phyloP scores from a whole-genome alignment of 2,888 invertebrate species.

The Calliopum simillimum region DNA sequence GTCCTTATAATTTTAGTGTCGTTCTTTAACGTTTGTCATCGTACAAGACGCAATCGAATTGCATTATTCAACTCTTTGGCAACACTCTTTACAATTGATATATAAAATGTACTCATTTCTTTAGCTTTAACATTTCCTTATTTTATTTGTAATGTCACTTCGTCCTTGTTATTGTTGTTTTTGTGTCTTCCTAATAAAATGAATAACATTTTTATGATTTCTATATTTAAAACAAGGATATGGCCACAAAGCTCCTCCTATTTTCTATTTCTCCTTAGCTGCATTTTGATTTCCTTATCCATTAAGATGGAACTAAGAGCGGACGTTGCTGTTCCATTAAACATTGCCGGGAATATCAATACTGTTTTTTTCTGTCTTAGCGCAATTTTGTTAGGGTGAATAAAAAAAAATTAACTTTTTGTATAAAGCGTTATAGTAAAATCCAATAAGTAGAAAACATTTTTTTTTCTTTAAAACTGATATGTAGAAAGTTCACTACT shows the following conservation, averaged over 20 bases:
- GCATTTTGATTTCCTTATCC: background rate
- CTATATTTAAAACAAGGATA: background rate
- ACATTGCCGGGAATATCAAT: constrained; percentile 1
- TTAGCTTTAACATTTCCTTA: no score
- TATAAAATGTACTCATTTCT: background rate
- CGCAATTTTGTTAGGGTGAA: background rate
- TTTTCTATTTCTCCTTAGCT: background rate
- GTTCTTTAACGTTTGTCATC: constrained; percentile 4
- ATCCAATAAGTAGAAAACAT: no score
- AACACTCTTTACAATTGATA: constrained; percentile 20
- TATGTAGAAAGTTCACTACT: no score
- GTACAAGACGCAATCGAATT: background rate
- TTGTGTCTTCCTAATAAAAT: background rate
- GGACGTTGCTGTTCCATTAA: constrained; percentile 16
- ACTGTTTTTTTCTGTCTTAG: constrained; percentile 17
- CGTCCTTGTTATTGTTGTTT: no score
- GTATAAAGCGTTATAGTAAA: no score
- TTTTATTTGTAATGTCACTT: no score
- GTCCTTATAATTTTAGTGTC: background rate
- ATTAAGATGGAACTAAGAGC: background rate
- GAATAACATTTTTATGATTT: constrained; percentile 3
- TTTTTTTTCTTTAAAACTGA: no score
- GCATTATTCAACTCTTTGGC: constrained; percentile 12
- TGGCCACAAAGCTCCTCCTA: background rate
- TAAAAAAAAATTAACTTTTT: no score